Evolutionary conservation across 2,113 vertebrate species (phyloP), one percentile per base, ranked within the genome.

Genomic region (Sarotherodon lohbergeri): DNA sequence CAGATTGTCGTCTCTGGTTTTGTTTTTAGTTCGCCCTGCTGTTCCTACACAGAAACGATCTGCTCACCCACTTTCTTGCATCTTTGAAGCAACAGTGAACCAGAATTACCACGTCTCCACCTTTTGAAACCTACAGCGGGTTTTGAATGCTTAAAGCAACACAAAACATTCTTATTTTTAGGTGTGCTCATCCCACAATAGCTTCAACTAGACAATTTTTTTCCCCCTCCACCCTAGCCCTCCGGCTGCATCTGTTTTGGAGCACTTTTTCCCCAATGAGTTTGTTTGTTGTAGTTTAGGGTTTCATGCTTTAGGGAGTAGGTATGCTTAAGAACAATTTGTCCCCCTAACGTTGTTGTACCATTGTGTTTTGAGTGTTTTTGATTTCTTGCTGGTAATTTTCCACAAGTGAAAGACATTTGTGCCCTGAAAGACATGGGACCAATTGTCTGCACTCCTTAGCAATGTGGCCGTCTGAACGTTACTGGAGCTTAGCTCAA

Each of bases 1-100:
- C 80, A 88, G 79, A 86, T 90, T 90, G 57, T 90, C 68, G 57
- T 84, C 68, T 86, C 50, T 52, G 71, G 8, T 89, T 89, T 86
- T 94, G 82, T 91, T 90, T 93, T 41, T 32, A 86, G 61, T 34
- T 82, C 61, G 85, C 83, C 82, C 82, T 83, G 78, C 87, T 89
- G 39, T 88, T 90, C 59, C 82, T 48, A 56, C 73, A 78, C 85
- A 81, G 32, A 87, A 86, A 85, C 84, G 86, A 88, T 92, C 90
- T 86, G 81, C 48, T 68, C 63, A 73, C 54, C 78, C 85, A 83
- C 73, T 91, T 90, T 85, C 91, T 93, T 81, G 83, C 85, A 86
- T 89, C 66, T 76, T 46, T 88, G 34, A 39, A 89, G 61, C 86
- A 83, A 55, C 80, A 68, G 81, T 63, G 78, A 89, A 52, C 81